Evolutionary conservation across 2,797 vertebrate genomes (phyloP), one percentile per base, ranked within the genome.

Genomic region (Ctenochaetus hawaiiensis): DNA sequence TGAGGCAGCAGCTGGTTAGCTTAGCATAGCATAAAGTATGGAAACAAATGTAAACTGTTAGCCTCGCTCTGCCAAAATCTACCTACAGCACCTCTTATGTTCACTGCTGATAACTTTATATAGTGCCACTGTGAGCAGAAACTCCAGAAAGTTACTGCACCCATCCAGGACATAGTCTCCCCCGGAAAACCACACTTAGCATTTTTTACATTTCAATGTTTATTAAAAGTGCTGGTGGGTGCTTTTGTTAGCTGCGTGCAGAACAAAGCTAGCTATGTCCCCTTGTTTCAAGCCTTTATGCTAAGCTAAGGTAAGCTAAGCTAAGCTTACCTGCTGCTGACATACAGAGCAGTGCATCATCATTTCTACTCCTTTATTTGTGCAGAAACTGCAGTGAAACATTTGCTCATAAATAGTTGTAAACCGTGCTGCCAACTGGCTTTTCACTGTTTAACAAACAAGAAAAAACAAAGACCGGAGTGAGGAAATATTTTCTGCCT

Each of bases 391-490:
- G 30, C 68, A 56, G 57, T 49, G 39, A 74, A 74, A 60, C 37
- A 52, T 80, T 51, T 58, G 34, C 13, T 37, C 41, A 17, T 54
- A 51, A 82, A 67, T 43, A 66, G 49, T 18, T 66, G 34, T 64
- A 75, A 78, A 72, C 41, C 23, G 18, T 47, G 56, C 67, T 78
- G 71, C 74, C 68, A 75, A 53, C 23, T 70, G 67, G 23, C 41
- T 72, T 60, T 72, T 30, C 23, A 51, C 69, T 39, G 53, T 65
- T 69, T 57, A 66, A 72, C 60, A 61, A 71, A 72, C 20, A 70
- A 73, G 47, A 60, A 18, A 49, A 57, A 77, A 74, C 41, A 44
- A 72, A 41, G 11, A 10, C 11, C 57, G 57, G 3, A 30, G 41
- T 3, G 34, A 74, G 26, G 45, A 23, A 71, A 62, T 45, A 52